These are phyloP conservation scores for Forbesichthys agassizii DNA, from an alignment of 2,113 vertebrate genomes.

Conservation along the genomic window DNA sequence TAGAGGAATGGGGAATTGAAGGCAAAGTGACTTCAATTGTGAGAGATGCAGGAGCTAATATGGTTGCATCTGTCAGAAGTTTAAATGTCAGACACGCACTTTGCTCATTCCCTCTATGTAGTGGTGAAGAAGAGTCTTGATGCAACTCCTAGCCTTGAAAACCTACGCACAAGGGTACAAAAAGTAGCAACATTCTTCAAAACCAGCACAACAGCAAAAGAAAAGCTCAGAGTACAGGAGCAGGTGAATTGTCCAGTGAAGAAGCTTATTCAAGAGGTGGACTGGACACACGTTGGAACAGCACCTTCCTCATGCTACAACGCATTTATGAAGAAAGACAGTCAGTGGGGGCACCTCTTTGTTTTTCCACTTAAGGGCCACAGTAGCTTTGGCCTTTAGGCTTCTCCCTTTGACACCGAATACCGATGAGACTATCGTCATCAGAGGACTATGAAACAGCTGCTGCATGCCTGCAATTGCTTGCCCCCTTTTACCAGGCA, in stretches of 20 bases:
- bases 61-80: neutral
- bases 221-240: neutral
- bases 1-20: neutral
- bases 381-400: too few species aligned
- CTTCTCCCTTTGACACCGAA: neutral
- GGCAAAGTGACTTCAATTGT: neutral
- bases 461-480: too few species aligned
- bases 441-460: too few species aligned
- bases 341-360: neutral
- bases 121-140: neutral
- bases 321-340: neutral
- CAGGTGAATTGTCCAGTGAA: neutral
- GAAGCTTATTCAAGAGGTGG: neutral
- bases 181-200: neutral
- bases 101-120: neutral
- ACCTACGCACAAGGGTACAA: neutral
- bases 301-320: neutral
- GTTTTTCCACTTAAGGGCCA: too few species aligned
- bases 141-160: too few species aligned
- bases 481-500: too few species aligned
- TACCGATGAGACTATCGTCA: neutral
- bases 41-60: neutral
- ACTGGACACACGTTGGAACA: too few species aligned
- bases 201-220: too few species aligned
- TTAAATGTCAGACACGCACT: neutral